Evolutionary conservation across 1,140 invertebrate species (phyloP).

Genomic region (Aleiodes sp.): DNA sequence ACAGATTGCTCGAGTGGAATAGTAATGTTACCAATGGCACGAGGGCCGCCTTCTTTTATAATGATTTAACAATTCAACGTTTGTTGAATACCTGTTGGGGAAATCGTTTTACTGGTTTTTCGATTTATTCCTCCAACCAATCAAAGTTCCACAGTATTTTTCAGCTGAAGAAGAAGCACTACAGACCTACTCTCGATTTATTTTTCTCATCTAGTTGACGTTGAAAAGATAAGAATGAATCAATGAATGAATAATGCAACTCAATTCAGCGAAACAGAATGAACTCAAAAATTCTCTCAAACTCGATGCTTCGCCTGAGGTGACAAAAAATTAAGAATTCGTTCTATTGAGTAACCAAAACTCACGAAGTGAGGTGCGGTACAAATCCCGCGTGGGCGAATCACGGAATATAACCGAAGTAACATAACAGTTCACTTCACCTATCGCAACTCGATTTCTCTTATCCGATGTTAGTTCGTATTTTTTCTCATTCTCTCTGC

Average conservation of each 20-base stretch:
- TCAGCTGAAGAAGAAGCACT: background rate
- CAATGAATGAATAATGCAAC: background rate
- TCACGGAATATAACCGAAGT: background rate
- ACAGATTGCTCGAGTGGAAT: background rate
- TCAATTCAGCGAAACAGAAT: background rate
- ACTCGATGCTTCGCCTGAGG: no score
- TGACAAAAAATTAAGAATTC: background rate
- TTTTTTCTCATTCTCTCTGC: no score
- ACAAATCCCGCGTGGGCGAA: background rate
- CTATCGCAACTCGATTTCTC: constrained; percentile 8
- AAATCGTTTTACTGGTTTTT: constrained; percentile 10
- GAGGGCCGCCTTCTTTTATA: background rate
- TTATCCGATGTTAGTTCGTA: background rate
- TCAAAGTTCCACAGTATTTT: constrained; percentile 9
- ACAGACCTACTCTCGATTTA: background rate
- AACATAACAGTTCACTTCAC: no score
- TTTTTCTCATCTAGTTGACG: no score
- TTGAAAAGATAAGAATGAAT: background rate
- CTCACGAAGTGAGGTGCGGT: no score
- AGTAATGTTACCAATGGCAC: background rate
- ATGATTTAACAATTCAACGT: constrained; percentile 1
- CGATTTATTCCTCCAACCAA: background rate
- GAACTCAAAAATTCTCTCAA: no score
- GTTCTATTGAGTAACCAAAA: no score
- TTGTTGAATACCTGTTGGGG: background rate